phyloP scores from a whole-genome alignment of 1,140 invertebrate genomes.

The Onthophagus taurus region DNA sequence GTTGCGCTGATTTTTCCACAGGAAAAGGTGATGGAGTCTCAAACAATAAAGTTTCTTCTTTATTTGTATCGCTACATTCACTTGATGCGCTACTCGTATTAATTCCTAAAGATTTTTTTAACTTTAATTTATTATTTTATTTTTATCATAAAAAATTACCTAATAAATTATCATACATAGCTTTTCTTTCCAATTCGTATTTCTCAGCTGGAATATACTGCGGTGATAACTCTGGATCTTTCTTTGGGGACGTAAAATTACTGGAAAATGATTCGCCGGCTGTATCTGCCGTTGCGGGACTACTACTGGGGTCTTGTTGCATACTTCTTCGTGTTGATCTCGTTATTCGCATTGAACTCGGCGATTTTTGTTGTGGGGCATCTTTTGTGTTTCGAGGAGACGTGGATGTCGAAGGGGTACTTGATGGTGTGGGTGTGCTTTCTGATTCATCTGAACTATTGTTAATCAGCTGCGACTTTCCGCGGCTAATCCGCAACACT shows the following conservation, averaged over 20 bases:
- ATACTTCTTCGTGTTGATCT: constrained; percentile 32
- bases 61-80: not conserved
- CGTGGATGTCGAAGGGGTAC: constrained; percentile 29
- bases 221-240: constrained; percentile 31
- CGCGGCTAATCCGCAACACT: constrained; percentile 55
- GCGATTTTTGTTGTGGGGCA: constrained; percentile 16
- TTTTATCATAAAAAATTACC: constrained; percentile 22
- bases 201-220: constrained; percentile 38
- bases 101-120: too few species aligned
- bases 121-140: too few species aligned
- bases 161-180: constrained; percentile 34
- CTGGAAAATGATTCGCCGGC: constrained; percentile 27
- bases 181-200: constrained; percentile 35
- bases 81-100: too few species aligned
- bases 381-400: constrained; percentile 29
- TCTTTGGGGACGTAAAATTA: constrained; percentile 29
- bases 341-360: constrained; percentile 22
- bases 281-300: constrained; percentile 32
- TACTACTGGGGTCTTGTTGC: constrained; percentile 34
- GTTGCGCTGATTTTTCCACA: constrained; percentile 12
- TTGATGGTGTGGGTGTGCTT: constrained; percentile 31
- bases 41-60: constrained; percentile 12
- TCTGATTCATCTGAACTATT: constrained; percentile 36
- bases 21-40: constrained; percentile 17
- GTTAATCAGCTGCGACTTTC: constrained; percentile 46